Percentiles rank a stretch among this genome's conserved stretches.
These are phyloP conservation scores for Spea bombifrons DNA, from an alignment of 2,113 vertebrate species.

Conservation along the genomic window DNA sequence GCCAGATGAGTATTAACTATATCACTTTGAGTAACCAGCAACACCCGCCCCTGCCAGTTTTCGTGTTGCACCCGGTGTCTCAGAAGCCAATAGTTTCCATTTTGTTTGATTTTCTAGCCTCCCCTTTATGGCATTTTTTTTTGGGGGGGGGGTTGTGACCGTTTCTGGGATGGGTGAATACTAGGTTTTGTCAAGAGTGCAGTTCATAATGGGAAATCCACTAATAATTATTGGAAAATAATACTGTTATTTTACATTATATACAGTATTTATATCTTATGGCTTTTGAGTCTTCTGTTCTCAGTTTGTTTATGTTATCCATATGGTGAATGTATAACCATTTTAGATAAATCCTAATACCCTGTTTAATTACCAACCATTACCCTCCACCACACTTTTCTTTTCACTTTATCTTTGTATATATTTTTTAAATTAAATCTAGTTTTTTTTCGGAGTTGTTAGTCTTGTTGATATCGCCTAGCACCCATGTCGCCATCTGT, in stretches of 20 bases:
- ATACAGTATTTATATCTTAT: too few relatives aligned
- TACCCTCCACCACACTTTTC: not conserved
- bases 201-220: not conserved
- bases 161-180: too few relatives aligned
- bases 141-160: too few relatives aligned
- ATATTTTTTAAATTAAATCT: not conserved
- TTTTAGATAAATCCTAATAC: too few relatives aligned
- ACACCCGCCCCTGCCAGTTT: conserved; percentile 70
- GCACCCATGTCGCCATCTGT: too few relatives aligned
- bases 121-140: not conserved
- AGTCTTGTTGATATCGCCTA: too few relatives aligned
- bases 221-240: too few relatives aligned
- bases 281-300: too few relatives aligned
- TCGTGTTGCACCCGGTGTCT: conserved; percentile 26
- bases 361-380: not conserved
- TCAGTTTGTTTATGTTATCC: too few relatives aligned
- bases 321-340: too few relatives aligned
- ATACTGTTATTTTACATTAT: too few relatives aligned
- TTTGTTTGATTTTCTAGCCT: not conserved
- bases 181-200: not conserved
- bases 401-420: not conserved
- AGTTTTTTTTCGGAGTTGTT: not conserved
- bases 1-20: conserved; percentile 93
- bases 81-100: not conserved
- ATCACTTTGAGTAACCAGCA: conserved; percentile 98